Conservation (phyloP, 1,140 invertebrate species). For the Dinoponera quadriceps region DNA sequence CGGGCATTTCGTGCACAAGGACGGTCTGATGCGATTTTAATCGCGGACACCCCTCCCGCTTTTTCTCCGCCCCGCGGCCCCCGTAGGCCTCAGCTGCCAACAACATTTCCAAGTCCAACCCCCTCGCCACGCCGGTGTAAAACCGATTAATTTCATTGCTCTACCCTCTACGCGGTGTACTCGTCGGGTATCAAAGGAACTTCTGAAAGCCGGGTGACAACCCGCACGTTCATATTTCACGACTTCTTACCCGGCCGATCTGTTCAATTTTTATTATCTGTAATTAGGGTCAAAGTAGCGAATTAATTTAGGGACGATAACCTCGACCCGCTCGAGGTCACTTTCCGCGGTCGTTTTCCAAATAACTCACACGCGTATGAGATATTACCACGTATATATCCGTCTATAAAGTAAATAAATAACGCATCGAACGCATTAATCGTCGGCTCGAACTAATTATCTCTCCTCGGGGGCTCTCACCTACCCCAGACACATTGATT, state of each 20-base stretch:
- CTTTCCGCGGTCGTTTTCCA: background rate
- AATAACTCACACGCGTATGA: background rate
- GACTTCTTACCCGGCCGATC: constrained; percentile 17
- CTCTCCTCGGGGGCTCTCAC: too few species aligned
- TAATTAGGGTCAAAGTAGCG: constrained; percentile 43
- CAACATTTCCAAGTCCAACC: constrained; percentile 70
- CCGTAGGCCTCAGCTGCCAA: constrained; percentile 50
- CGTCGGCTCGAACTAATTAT: background rate
- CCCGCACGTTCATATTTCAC: constrained; percentile 60
- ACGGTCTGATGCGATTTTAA: constrained; percentile 81
- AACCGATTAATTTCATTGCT: constrained; percentile 72
- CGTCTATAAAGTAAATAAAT: background rate
- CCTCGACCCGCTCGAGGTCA: background rate
- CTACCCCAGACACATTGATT: constrained; percentile 53
- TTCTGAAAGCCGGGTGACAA: constrained; percentile 61
- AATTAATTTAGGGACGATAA: constrained; percentile 33
- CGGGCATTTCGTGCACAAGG: constrained; percentile 79
- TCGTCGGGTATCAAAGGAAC: constrained; percentile 62
- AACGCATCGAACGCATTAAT: constrained; percentile 29
- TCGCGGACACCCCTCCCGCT: constrained; percentile 73
- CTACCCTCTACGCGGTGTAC: constrained; percentile 7
- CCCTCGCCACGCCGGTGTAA: constrained; percentile 53
- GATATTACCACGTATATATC: too few species aligned
- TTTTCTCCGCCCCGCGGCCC: constrained; percentile 64
- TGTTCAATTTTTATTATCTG: constrained; percentile 43